phyloP scores from a whole-genome alignment of 2,888 invertebrate species.

The Horisme vitalbata region DNA sequence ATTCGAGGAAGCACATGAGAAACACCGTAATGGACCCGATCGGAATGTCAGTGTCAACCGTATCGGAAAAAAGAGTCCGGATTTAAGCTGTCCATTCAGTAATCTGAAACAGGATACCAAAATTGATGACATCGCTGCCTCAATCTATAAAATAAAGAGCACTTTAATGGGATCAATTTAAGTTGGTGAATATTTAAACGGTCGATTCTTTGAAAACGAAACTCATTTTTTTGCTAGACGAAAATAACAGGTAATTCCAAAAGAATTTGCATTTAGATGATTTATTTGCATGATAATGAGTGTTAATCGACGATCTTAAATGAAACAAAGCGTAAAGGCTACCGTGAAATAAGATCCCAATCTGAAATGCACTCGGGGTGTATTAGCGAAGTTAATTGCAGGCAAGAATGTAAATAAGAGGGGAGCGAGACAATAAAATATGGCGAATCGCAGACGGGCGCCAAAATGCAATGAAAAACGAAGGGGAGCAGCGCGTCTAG shows the following conservation, averaged over 20 bases:
- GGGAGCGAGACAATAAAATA: slow-evolving; percentile 38
- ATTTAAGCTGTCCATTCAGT: slow-evolving; percentile 38
- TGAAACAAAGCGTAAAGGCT: slow-evolving; percentile 30
- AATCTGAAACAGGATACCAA: slow-evolving; percentile 32
- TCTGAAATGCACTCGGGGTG: slow-evolving; percentile 30
- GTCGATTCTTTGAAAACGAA: slow-evolving; percentile 17
- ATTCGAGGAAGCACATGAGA: slow-evolving; percentile 73
- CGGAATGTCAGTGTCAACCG: slow-evolving; percentile 69
- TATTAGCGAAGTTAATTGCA: slow-evolving; percentile 33
- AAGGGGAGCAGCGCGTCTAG: slow-evolving; percentile 46
- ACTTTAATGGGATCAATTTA: slow-evolving; percentile 34
- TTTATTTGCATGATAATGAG: slow-evolving; percentile 28
- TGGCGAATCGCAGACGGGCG: slow-evolving; percentile 53
- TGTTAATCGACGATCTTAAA: slow-evolving; percentile 24
- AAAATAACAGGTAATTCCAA: slow-evolving; percentile 20
- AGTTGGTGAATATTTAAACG: slow-evolving; percentile 26
- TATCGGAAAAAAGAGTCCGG: slow-evolving; percentile 61
- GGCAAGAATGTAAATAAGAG: slow-evolving; percentile 37
- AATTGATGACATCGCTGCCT: slow-evolving; percentile 28
- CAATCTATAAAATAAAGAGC: slow-evolving; percentile 32
- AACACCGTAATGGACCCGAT: slow-evolving; percentile 61
- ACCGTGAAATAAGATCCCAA: slow-evolving; percentile 33
- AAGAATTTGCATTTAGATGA: slow-evolving; percentile 16
- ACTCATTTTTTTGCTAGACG: slow-evolving; percentile 15
- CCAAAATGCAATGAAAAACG: slow-evolving; percentile 50